Percentiles rank a stretch among this genome's conserved stretches.
phyloP scores from a whole-genome alignment of 1,140 invertebrate genomes.

The Aphidius ervi region DNA sequence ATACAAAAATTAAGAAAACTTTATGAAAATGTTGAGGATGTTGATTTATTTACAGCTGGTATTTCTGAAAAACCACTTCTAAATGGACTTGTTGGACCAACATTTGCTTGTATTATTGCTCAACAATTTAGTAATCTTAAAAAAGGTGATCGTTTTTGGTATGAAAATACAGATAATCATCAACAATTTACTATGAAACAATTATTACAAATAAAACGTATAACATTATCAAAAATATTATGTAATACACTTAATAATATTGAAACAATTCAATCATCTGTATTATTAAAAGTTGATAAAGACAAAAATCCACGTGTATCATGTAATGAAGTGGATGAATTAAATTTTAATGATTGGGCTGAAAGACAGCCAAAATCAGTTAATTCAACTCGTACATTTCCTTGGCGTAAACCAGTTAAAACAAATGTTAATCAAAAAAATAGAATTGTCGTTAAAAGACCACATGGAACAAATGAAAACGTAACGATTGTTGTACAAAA shows the following conservation, averaged over 20 bases:
- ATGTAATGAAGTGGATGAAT: slow-evolving; percentile 68
- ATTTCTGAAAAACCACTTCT: slow-evolving; percentile 75
- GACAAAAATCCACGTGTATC: slow-evolving; percentile 62
- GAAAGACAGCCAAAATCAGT: background rate
- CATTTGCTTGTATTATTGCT: slow-evolving; percentile 93
- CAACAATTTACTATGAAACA: slow-evolving; percentile 79
- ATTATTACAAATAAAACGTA: slow-evolving; percentile 76
- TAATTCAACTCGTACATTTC: slow-evolving; percentile 6
- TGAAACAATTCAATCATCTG: slow-evolving; percentile 69
- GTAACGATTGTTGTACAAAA: slow-evolving; percentile 45
- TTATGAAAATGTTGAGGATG: slow-evolving; percentile 74
- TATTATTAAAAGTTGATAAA: slow-evolving; percentile 66
- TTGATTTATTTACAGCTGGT: slow-evolving; percentile 89
- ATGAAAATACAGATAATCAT: slow-evolving; percentile 72
- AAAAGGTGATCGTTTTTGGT: slow-evolving; percentile 91
- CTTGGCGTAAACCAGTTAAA: slow-evolving; percentile 27
- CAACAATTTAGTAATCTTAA: slow-evolving; percentile 86
- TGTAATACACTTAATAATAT: slow-evolving; percentile 78
- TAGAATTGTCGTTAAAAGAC: slow-evolving; percentile 36
- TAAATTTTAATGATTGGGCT: slow-evolving; percentile 62
- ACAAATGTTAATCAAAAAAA: slow-evolving; percentile 45
- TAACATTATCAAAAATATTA: slow-evolving; percentile 76
- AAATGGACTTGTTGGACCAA: slow-evolving; percentile 87
- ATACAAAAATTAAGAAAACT: slow-evolving; percentile 61
- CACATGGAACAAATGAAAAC: slow-evolving; percentile 36